A percentile compares a stretch with the other conserved stretches of the same genome.
Conservation (phyloP, 2,888 invertebrate species). For the Monoplex corrugatus region DNA sequence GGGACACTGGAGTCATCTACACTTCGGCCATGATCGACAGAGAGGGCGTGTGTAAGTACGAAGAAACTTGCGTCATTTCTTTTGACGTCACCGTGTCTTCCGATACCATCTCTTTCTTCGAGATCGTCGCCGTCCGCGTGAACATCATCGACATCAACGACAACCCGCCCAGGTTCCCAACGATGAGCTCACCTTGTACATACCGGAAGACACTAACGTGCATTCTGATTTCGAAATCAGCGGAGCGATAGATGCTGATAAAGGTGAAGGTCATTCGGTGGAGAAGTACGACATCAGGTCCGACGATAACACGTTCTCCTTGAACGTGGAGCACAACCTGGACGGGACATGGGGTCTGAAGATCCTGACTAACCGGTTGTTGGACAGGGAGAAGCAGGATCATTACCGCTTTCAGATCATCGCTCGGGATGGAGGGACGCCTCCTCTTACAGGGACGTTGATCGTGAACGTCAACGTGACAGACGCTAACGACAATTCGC, state of each 20-base stretch:
- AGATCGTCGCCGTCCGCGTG: conserved; percentile 59
- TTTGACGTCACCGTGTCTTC: conserved; percentile 64
- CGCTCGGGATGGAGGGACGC: conserved; percentile 69
- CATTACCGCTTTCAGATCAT: conserved; percentile 64
- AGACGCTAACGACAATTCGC: conserved; percentile 74
- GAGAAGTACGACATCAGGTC: conserved; percentile 59
- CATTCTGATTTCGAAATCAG: conserved; percentile 58
- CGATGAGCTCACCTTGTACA: conserved; percentile 53
- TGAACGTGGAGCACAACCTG: conserved; percentile 61
- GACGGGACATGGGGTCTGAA: conserved; percentile 66
- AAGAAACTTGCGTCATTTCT: conserved; percentile 61
- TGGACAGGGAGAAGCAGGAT: conserved; percentile 68
- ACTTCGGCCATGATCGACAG: conserved; percentile 68
- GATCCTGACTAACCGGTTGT: conserved; percentile 61
- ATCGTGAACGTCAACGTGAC: conserved; percentile 68
- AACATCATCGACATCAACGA: conserved; percentile 62
- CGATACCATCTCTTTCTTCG: conserved; percentile 55
- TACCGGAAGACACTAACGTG: conserved; percentile 56
- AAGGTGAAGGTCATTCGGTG: conserved; percentile 56
- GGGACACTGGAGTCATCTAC: conserved; percentile 63
- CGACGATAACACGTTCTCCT: conserved; percentile 56
- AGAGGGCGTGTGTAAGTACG: conserved; percentile 64
- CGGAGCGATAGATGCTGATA: conserved; percentile 59
- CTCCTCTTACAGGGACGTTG: conserved; percentile 61
- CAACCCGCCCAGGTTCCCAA: conserved; percentile 59